phyloP scores from a whole-genome alignment of 2,797 vertebrate species.

The Myotis vivesi region DNA sequence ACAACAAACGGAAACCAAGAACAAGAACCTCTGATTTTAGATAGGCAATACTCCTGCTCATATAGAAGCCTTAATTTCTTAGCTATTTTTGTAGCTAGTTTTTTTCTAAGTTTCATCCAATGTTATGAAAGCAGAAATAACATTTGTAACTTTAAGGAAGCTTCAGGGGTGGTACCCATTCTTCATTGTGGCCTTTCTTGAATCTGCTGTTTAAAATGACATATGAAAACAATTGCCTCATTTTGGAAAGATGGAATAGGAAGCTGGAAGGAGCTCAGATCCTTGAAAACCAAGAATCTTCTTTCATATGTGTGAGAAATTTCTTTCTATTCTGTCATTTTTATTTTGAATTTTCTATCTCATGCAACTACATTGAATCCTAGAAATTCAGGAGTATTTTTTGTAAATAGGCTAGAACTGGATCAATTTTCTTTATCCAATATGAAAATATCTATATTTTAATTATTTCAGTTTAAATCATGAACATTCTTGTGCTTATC shows the following conservation, averaged over 20 bases:
- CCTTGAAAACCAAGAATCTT: background rate
- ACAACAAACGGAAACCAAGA: background rate
- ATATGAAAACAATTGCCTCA: background rate
- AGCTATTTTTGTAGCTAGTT: background rate
- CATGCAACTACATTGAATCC: background rate
- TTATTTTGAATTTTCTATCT: background rate
- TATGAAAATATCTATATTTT: background rate
- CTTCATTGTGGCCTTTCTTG: background rate
- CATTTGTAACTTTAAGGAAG: background rate
- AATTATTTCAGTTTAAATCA: background rate
- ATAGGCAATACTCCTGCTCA: background rate
- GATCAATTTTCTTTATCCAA: background rate
- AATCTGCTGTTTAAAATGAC: background rate
- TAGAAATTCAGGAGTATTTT: background rate
- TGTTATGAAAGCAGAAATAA: background rate
- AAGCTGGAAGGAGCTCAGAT: background rate
- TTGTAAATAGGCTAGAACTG: background rate
- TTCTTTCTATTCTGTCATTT: background rate
- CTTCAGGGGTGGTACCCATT: background rate
- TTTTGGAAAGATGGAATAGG: background rate
- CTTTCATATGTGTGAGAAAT: background rate
- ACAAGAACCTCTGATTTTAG: background rate
- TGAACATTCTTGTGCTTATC: background rate
- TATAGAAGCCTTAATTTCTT: background rate
- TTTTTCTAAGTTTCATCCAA: background rate